phyloP scores from a whole-genome alignment of 2,113 vertebrate genomes.

The Osmerus mordax region DNA sequence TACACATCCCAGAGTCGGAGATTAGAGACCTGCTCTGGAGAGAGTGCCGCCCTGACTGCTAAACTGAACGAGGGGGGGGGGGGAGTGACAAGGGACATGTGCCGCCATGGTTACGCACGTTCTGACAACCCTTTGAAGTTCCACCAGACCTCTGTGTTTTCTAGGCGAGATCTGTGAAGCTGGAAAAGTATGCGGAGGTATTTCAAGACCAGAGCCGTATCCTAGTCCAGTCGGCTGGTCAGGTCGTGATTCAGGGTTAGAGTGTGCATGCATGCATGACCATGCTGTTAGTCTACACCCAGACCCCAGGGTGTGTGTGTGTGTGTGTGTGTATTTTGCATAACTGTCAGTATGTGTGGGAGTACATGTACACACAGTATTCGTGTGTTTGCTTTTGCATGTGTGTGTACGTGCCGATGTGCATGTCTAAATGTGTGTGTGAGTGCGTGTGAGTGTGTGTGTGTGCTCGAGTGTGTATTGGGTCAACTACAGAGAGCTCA shows the following conservation, averaged over 20 bases:
- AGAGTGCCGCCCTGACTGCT: too few species aligned
- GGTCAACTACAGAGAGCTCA: slow-evolving; percentile 44
- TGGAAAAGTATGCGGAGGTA: too few species aligned
- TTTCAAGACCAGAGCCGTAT: too few species aligned
- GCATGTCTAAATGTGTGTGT: neutral
- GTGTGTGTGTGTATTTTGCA: too few species aligned
- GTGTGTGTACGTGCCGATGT: neutral
- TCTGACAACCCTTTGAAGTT: slow-evolving; percentile 16
- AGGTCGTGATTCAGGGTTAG: too few species aligned
- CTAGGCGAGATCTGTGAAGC: too few species aligned
- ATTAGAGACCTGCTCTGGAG: too few species aligned
- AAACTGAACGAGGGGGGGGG: neutral
- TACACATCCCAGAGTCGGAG: too few species aligned
- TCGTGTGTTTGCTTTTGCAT: neutral
- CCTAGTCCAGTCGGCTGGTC: too few species aligned
- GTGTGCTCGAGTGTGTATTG: slow-evolving; percentile 22
- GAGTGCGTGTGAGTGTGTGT: slow-evolving; percentile 10
- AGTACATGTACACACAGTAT: neutral
- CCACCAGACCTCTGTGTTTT: neutral
- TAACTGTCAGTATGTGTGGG: neutral
- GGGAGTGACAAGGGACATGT: neutral
- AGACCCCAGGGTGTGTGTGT: neutral
- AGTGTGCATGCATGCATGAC: slow-evolving; percentile 35
- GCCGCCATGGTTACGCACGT: slow-evolving; percentile 13
- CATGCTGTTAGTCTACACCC: neutral